Evolutionary conservation across 2,797 vertebrate genomes (phyloP), one percentile per base, ranked within the genome.

Genomic region (Lates japonicus): DNA sequence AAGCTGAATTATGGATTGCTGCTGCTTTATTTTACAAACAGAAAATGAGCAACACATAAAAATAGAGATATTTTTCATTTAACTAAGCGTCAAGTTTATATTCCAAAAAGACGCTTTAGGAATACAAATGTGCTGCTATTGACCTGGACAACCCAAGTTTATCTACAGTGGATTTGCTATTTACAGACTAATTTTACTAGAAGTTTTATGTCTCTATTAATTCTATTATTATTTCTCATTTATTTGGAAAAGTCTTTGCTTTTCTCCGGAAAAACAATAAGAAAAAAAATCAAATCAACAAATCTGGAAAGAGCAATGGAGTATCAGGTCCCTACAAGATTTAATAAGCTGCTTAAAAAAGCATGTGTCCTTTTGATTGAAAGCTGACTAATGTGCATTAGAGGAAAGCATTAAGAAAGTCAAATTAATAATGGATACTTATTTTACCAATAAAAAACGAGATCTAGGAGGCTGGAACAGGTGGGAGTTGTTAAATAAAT

Each of bases 401-500:
- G 51, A 80, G 49, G 67, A 77, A 69, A 57, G 51, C 78, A 83
- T 85, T 77, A 70, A 54, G 46, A 88, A 88, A 82, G 66, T 66
- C 14, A 58, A 62, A 81, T 80, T 62, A 88, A 90, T 90, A 83
- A 88, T 92, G 19, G 57, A 74, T 48, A 52, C 51, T 59, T 81
- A 10, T 48, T 67, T 22, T 68, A 70, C 51, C 49, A 87, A 75
- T 67, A 55, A 67, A 74, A 78, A 81, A 70, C 63, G 5, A 73
- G 41, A 51, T 49, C 7, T 13, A 8, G 62, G 4, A 3, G 25
- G n/a, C 19, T 75, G 57, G 61, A 84, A 72, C 35, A 65, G 55
- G 17, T 72, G 62, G 37, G 17, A 59, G 70, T 55, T 82, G 55
- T 63, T 92, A 72, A 91, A 91, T 87, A 85, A 90, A 90, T 87